A percentile compares a stretch with the other conserved stretches of the same genome.
phyloP scores from a whole-genome alignment of 2,888 invertebrate genomes.

The Eumerus sabulonum region DNA sequence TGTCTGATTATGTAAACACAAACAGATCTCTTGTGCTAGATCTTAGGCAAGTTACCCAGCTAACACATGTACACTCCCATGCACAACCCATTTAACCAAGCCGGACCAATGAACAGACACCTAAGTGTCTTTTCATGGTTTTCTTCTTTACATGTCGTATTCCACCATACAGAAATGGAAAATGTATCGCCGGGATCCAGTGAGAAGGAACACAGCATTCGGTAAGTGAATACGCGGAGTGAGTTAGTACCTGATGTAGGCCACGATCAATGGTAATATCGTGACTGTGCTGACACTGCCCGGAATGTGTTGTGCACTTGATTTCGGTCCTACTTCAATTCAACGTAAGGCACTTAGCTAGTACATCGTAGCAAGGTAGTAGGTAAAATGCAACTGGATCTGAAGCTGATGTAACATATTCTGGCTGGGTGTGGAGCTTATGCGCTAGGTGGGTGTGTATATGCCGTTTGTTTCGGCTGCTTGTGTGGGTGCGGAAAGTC shows the following conservation, averaged over 20 bases:
- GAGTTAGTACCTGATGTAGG: conserved; percentile 44
- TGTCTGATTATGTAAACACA: conserved; percentile 45
- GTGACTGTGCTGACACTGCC: conserved; percentile 59
- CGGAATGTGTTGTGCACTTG: conserved; percentile 58
- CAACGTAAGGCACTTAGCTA: conserved; percentile 4
- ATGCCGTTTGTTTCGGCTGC: not conserved
- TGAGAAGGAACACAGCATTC: conserved; percentile 24
- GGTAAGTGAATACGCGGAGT: conserved; percentile 29
- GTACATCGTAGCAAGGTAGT: too few species aligned
- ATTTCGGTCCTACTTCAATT: conserved; percentile 38
- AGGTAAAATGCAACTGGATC: not conserved
- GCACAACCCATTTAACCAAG: too few species aligned
- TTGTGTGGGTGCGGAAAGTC: conserved; percentile 11
- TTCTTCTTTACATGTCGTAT: not conserved
- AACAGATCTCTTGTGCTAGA: conserved; percentile 35
- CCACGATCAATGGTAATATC: conserved; percentile 63
- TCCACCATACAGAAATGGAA: conserved; percentile 25
- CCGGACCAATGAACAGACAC: too few species aligned
- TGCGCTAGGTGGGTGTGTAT: conserved; percentile 1
- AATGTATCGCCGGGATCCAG: conserved; percentile 13
- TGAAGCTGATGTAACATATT: conserved; percentile 32
- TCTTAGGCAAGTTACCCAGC: conserved; percentile 19
- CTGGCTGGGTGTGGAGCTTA: conserved; percentile 13
- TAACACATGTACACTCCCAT: too few species aligned
- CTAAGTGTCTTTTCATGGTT: conserved; percentile 27